Evolutionary conservation across 2,888 invertebrate genomes (phyloP).

Genomic region (Orchesella flavescens): DNA sequence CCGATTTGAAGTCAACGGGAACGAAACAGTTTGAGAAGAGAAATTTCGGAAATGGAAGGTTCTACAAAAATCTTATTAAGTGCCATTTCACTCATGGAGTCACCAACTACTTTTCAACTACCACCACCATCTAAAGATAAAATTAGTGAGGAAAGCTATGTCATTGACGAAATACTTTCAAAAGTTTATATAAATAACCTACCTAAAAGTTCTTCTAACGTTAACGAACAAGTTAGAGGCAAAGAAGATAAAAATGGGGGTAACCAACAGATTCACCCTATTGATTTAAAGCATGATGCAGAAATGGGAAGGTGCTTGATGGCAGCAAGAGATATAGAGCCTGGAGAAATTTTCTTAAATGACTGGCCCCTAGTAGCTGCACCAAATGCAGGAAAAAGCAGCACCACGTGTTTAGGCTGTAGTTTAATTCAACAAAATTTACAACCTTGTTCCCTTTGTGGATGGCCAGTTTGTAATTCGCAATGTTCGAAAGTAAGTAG

Average conservation of each 20-base stretch:
- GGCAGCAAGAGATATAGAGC: conserved; percentile 81
- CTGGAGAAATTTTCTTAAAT: conserved; percentile 82
- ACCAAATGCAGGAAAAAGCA: conserved; percentile 81
- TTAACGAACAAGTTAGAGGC: background rate
- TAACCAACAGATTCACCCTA: conserved; percentile 73
- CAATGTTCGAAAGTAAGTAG: conserved; percentile 77
- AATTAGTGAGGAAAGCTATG: conserved; percentile 4
- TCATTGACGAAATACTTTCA: conserved; percentile 41
- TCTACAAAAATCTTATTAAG: conserved; percentile 28
- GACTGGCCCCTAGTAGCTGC: conserved; percentile 84
- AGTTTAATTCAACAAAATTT: conserved; percentile 76
- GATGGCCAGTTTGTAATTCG: conserved; percentile 82
- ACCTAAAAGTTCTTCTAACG: background rate
- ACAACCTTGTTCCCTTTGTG: conserved; percentile 75
- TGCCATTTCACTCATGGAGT: conserved; percentile 19
- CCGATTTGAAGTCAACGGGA: too few species aligned
- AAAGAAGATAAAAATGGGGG: background rate
- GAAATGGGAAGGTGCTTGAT: conserved; percentile 81
- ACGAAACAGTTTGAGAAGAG: too few species aligned
- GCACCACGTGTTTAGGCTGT: conserved; percentile 85
- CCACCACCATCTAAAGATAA: conserved; percentile 1
- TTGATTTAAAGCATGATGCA: conserved; percentile 77
- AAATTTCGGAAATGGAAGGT: conserved; percentile 4
- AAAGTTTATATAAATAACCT: conserved; percentile 15
- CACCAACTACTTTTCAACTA: background rate